phyloP scores from a whole-genome alignment of 2,888 invertebrate genomes.

The Unio delphinus region DNA sequence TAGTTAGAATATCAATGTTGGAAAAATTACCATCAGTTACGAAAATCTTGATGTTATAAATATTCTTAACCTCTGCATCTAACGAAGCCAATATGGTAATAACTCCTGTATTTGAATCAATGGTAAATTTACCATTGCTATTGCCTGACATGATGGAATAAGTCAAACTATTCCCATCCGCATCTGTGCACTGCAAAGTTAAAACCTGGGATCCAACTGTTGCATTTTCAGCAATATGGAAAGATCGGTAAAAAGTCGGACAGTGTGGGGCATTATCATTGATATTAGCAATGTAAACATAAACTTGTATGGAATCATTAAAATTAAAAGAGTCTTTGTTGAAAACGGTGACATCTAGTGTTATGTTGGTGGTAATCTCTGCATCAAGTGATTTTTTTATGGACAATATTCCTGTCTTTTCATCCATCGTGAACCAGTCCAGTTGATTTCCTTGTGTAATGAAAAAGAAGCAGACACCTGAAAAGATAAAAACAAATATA shows the following conservation, averaged over 20 bases:
- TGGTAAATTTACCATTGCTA: slow-evolving; percentile 13
- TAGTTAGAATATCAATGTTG: slow-evolving; percentile 83
- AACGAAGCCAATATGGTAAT: slow-evolving; percentile 33
- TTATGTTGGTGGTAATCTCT: slow-evolving; percentile 44
- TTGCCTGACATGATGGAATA: slow-evolving; percentile 41
- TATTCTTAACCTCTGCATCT: slow-evolving; percentile 44
- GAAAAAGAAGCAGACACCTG: slow-evolving; percentile 27
- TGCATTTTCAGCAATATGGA: slow-evolving; percentile 43
- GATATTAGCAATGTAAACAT: slow-evolving; percentile 42
- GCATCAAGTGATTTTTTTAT: slow-evolving; percentile 42
- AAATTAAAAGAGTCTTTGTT: slow-evolving; percentile 39
- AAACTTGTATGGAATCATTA: slow-evolving; percentile 38
- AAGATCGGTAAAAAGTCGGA: slow-evolving; percentile 18
- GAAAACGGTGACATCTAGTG: slow-evolving; percentile 39
- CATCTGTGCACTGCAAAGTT: slow-evolving; percentile 42
- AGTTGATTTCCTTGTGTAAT: slow-evolving; percentile 39
- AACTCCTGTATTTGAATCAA: slow-evolving; percentile 29
- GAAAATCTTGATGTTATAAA: slow-evolving; percentile 38
- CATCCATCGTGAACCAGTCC: slow-evolving; percentile 34
- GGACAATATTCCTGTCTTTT: slow-evolving; percentile 17
- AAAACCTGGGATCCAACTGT: slow-evolving; percentile 26
- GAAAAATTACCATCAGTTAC: slow-evolving; percentile 80
- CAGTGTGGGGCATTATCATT: slow-evolving; percentile 54
- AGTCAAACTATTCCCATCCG: slow-evolving; percentile 31
- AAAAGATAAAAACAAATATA: background rate